These are phyloP conservation scores for Ceratoteleas bidentatus DNA, from an alignment of 1,140 invertebrate species.

Conservation along the genomic window DNA sequence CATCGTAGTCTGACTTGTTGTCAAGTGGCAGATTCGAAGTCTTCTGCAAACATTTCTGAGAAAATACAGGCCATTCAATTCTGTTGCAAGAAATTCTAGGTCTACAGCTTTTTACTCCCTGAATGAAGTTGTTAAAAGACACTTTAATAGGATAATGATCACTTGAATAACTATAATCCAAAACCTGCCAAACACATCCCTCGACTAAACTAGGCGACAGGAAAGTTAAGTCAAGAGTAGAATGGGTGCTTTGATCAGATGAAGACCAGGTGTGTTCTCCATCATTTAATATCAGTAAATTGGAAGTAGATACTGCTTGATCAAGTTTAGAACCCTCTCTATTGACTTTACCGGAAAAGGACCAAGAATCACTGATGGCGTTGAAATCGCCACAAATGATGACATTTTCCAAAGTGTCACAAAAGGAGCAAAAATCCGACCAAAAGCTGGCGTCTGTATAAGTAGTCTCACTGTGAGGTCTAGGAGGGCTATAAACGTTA, in stretches of 20 bases:
- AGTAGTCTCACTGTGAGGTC: neutral
- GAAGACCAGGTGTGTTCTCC: slow-evolving; percentile 2
- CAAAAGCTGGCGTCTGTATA: neutral
- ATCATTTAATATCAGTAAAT: neutral
- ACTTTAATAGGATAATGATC: neutral
- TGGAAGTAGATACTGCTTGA: neutral
- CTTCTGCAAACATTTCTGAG: neutral
- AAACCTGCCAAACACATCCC: neutral
- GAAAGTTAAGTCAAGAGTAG: slow-evolving; percentile 2
- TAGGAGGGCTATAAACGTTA: slow-evolving; percentile 1
- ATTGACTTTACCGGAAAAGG: neutral
- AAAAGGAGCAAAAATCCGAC: neutral
- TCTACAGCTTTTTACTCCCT: neutral
- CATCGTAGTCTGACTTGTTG: neutral
- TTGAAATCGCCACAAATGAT: slow-evolving; percentile 30
- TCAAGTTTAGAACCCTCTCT: neutral
- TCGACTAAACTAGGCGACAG: neutral
- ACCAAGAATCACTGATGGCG: slow-evolving; percentile 2
- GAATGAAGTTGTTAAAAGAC: neutral
- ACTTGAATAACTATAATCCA: neutral
- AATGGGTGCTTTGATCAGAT: neutral
- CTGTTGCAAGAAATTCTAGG: neutral
- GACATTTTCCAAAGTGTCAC: slow-evolving; percentile 1
- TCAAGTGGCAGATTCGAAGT: neutral
- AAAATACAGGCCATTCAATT: neutral